Evolutionary conservation across 2,797 vertebrate species (phyloP), one percentile per base, ranked within the genome.

Genomic region (Cercopithecus petaurista): DNA sequence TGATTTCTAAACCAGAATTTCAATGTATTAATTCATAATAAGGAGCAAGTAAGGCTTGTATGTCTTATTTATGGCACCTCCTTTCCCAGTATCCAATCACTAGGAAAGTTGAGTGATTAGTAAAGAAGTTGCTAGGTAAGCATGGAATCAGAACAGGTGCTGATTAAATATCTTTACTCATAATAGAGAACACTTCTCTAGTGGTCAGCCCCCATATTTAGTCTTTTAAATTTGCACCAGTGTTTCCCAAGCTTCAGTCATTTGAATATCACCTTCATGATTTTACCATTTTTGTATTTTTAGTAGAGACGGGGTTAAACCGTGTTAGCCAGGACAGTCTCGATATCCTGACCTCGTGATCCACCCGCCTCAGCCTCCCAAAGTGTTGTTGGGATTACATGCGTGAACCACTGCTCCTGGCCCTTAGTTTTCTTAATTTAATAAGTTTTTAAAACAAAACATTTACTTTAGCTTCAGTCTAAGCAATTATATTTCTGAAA

Each of bases 401-500:
- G 19, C 19, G 19, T 52, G 52, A 52, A 21, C 52, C 52, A 52
- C 52, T 21, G 7, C 7, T 1, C 52, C 52, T 0, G 52, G 19
- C 7, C 19, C 52, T 22, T 52, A 52, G 52, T 52, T 52, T 52
- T 52, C 52, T 52, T 52, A 21, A 57, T 52, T 70, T 15, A 84
- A 21, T 24, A 41, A 22, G 83, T 41, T 36, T 52, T 72, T 39
- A 48, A 73, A 89, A 80, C 59, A 30, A 52, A 64, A 57, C 7
- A 64, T 64, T 30, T 87, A 50, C 21, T 82, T 92, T 88, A 91
- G 61, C 10, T 5, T 85, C 48, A 75, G 80, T 43, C 48, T 59
- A 93, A 81, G 5, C 41, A 91, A 88, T 88, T 85, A 46, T 33
- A 81, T 81, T 88, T 43, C 77, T 95, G 64, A 95, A 94, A 82